Conservation (phyloP, 2,888 invertebrate genomes). For the Leucoma salicis region DNA sequence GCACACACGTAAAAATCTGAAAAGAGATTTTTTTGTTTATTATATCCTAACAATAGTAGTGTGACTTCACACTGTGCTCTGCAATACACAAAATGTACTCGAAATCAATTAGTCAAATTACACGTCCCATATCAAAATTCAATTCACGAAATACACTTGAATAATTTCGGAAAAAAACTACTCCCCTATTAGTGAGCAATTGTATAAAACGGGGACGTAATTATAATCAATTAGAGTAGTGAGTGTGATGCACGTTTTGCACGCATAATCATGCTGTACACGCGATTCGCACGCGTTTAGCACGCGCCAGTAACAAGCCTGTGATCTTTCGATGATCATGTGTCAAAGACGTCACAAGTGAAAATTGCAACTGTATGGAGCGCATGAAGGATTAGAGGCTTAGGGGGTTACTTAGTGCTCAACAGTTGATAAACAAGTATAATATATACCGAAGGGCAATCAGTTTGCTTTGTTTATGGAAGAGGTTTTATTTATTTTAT, state of each 20-base stretch:
- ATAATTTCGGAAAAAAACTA: slow-evolving; percentile 28
- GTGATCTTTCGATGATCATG: slow-evolving; percentile 46
- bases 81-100: slow-evolving; percentile 7
- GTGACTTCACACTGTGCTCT: slow-evolving; percentile 4
- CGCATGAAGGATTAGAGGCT: slow-evolving; percentile 19
- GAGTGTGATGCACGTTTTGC: slow-evolving; percentile 43
- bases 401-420: slow-evolving; percentile 15
- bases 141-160: slow-evolving; percentile 18
- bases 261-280: slow-evolving; percentile 49
- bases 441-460: too few species aligned
- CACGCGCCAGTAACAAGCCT: slow-evolving; percentile 60
- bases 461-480: too few species aligned
- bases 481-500: too few species aligned
- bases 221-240: slow-evolving; percentile 64
- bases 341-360: slow-evolving; percentile 38
- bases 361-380: slow-evolving; percentile 19
- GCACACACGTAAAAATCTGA: too few species aligned
- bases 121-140: slow-evolving; percentile 12
- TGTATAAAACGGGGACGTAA: slow-evolving; percentile 42
- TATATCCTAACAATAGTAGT: slow-evolving; percentile 2
- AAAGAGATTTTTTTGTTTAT: too few species aligned
- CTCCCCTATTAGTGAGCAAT: slow-evolving; percentile 41
- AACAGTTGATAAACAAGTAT: background rate
- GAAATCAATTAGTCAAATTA: slow-evolving; percentile 24
- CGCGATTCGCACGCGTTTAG: slow-evolving; percentile 41